Percentiles rank a stretch among this genome's conserved stretches.
These are phyloP conservation scores for Sternotherus odoratus DNA, from an alignment of 2,797 vertebrate species.

Conservation along the genomic window DNA sequence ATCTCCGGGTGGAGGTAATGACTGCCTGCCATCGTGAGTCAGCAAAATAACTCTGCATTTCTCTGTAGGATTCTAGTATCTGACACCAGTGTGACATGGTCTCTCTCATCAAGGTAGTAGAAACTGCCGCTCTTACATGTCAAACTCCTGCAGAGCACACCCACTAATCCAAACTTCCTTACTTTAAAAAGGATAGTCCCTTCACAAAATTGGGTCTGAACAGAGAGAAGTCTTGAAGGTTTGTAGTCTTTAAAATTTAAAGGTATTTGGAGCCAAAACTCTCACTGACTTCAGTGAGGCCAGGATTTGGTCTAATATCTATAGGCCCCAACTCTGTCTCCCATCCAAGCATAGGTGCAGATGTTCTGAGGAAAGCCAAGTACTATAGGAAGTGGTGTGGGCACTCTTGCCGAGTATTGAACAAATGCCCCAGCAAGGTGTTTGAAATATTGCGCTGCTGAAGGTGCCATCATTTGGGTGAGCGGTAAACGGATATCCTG, in stretches of 20 bases:
- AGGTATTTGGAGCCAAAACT: neutral
- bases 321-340: no score
- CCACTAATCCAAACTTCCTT: neutral
- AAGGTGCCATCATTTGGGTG: neutral
- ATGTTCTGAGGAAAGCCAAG: neutral
- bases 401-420: constrained; percentile 18
- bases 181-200: neutral
- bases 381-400: neutral
- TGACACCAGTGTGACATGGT: neutral
- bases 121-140: neutral
- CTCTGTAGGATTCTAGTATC: no score
- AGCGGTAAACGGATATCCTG: constrained; percentile 27
- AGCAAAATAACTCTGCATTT: neutral
- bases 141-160: neutral
- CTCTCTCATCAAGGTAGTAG: neutral
- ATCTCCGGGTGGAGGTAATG: neutral
- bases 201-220: neutral
- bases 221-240: neutral
- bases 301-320: constrained; percentile 52
- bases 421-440: neutral
- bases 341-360: no score
- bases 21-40: neutral
- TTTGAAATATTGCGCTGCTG: constrained; percentile 66
- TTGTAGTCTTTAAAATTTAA: neutral
- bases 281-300: constrained; percentile 15